These are phyloP conservation scores for Cerastoderma edule DNA, from an alignment of 2,888 invertebrate species.

Conservation along the genomic window DNA sequence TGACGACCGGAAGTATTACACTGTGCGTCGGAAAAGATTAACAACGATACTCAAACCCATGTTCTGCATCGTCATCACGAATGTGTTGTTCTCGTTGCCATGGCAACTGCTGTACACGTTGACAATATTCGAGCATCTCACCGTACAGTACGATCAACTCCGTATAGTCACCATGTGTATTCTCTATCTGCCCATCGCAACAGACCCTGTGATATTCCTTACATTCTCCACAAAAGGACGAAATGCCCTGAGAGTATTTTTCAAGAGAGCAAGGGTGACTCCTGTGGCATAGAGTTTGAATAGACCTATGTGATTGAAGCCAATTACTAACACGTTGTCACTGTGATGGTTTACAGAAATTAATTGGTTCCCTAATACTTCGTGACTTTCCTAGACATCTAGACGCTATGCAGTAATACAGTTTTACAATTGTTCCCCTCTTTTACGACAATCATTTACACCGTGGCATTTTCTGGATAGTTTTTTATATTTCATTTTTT, in stretches of 20 bases:
- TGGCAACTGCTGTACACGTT: conserved; percentile 31
- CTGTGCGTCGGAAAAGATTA: background rate
- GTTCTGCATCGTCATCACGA: conserved; percentile 40
- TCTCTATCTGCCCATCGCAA: conserved; percentile 36
- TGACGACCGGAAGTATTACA: too few relatives aligned
- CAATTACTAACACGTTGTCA: too few relatives aligned
- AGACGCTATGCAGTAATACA: too few relatives aligned
- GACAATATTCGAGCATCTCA: conserved; percentile 17
- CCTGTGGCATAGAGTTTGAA: too few relatives aligned
- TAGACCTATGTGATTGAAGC: too few relatives aligned
- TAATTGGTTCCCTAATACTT: too few relatives aligned
- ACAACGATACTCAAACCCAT: conserved; percentile 45
- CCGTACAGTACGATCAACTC: conserved; percentile 15
- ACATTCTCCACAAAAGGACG: conserved; percentile 43
- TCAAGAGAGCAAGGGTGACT: background rate
- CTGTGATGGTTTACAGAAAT: too few relatives aligned
- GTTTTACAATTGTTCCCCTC: too few relatives aligned
- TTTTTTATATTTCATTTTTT: too few relatives aligned
- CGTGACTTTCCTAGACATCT: too few relatives aligned
- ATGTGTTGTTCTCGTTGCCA: conserved; percentile 30
- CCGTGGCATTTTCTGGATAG: too few relatives aligned
- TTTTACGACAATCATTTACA: too few relatives aligned
- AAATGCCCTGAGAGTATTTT: conserved; percentile 21
- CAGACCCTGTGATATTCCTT: conserved; percentile 40
- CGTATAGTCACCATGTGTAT: conserved; percentile 33